Base-by-base conservation (phyloP, 2,888 invertebrate genomes). In the Agrochola lota region DNA sequence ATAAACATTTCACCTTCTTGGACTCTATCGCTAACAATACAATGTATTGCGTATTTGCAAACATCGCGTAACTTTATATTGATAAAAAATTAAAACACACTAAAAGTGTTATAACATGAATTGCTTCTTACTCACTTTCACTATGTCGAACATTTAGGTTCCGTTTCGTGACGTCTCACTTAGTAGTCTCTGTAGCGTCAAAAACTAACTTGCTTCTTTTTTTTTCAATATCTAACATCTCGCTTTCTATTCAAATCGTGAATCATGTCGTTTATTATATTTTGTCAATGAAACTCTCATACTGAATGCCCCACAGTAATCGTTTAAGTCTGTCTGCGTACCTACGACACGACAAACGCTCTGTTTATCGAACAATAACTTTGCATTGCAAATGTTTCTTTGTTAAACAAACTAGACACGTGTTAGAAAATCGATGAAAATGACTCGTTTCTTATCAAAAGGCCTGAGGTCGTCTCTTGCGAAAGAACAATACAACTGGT, bases 401-500 rank as follows among this genome's bases (percentile, higher is more conserved):
- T 90, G 88, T 91, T 89, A 81, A 85, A 85, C 84, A 80, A 88
- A 85, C 83, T 75, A 84, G 83, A 90, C 93, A 93, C 93, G 93
- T 94, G 92, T 91, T 90, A 88, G 92, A 92, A 93, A 93, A 94
- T 92, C 92, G 87, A 92, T 93, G 92, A 90, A 94, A 94, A 92
- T 92, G 88, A 89, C 88, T 91, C 82, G 87, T 90, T 90, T 90
- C 94, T 95, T 95, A 96, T 96, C 95, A 93, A 90, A 89, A 87
- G 87, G 88, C 85, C 85, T 91, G 89, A 94, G 93, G 91, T 93
- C 93, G 94, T 92, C 92, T 91, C 91, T 92, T 90, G 91, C 89
- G 90, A 94, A 94, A 94, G 95, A 96, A 96, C 96, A 96, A 96
- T 96, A 93, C 95, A 94, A 94, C 95, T 91, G 93, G 95, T 95